Evolutionary conservation across 2,113 vertebrate species (phyloP).

Genomic region (Chroicocephalus ridibundus): DNA sequence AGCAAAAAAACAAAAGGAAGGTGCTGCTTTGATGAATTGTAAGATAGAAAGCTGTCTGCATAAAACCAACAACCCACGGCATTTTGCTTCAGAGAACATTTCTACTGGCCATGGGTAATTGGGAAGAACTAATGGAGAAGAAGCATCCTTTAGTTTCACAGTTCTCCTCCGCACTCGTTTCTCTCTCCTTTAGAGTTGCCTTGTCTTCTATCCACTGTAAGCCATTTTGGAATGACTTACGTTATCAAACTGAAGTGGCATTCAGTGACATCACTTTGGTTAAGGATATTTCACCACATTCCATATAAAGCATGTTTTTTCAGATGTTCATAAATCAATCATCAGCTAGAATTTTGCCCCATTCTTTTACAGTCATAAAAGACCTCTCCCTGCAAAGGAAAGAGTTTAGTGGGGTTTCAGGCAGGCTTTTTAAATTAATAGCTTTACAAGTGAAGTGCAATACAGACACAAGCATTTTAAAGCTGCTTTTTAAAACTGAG

Average conservation of each 20-base stretch:
- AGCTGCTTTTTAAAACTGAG: neutral
- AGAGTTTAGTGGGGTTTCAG: neutral
- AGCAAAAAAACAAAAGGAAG: neutral
- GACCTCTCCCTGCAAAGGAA: neutral
- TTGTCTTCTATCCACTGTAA: neutral
- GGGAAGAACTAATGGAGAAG: constrained; percentile 19
- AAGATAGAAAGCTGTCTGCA: neutral
- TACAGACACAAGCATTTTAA: neutral
- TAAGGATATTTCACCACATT: neutral
- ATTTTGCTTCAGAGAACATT: constrained; percentile 4
- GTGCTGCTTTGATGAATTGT: neutral
- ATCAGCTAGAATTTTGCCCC: neutral
- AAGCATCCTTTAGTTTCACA: neutral
- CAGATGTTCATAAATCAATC: neutral
- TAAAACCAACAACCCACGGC: neutral
- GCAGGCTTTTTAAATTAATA: neutral
- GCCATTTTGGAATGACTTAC: neutral
- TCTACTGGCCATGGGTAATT: neutral
- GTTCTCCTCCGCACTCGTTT: neutral
- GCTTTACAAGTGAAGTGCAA: neutral
- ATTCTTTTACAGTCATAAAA: neutral
- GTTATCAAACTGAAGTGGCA: neutral
- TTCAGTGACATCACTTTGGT: neutral
- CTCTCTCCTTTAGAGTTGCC: neutral
- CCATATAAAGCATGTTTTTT: neutral